Conservation (phyloP, 2,888 invertebrate genomes). For the Laothoe populi region DNA sequence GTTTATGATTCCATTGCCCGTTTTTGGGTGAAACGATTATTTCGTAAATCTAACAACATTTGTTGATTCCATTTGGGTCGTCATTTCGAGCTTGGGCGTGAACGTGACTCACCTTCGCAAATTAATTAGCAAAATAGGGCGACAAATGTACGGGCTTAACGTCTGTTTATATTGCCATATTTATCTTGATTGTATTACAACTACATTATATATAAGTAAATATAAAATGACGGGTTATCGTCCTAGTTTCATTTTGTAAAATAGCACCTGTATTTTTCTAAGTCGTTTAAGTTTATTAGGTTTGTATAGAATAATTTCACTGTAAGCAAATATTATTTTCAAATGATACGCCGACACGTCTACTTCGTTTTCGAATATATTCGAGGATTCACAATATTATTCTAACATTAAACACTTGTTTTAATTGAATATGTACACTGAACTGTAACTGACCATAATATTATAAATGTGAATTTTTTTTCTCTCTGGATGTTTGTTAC, state of each 20-base stretch:
- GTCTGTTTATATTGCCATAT: conserved; percentile 8
- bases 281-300: neutral
- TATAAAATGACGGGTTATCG: conserved; percentile 8
- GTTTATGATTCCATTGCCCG: conserved; percentile 12
- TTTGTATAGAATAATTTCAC: neutral
- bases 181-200: conserved; percentile 18
- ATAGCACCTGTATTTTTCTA: neutral
- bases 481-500: too few species aligned
- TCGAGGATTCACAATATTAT: neutral
- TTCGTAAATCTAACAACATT: conserved; percentile 41
- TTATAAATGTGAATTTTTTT: too few species aligned
- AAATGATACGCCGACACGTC: neutral
- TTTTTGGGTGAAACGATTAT: conserved; percentile 28
- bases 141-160: conserved; percentile 12
- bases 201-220: neutral
- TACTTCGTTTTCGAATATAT: neutral
- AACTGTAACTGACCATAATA: too few species aligned
- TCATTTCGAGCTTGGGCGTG: conserved; percentile 50
- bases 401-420: neutral
- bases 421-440: neutral
- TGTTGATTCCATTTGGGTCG: conserved; percentile 52
- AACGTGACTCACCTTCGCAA: conserved; percentile 57
- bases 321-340: neutral
- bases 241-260: conserved; percentile 11
- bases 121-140: conserved; percentile 67